Evolutionary conservation across 2,113 vertebrate genomes (phyloP).

Genomic region (Tragulus kanchil): DNA sequence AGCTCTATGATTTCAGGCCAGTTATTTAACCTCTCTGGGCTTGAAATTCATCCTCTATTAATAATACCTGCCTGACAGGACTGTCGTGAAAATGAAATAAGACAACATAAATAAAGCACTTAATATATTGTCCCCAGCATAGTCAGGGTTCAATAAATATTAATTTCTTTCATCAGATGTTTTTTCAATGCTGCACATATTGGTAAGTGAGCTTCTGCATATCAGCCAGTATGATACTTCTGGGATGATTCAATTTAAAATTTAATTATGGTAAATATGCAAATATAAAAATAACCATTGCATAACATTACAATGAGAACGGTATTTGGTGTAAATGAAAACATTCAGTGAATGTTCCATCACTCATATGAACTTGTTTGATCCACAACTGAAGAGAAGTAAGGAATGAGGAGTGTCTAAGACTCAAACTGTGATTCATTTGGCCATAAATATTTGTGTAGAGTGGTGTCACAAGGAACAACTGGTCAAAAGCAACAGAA

Average conservation of each 20-base stretch:
- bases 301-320: not conserved
- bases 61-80: not conserved
- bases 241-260: not conserved
- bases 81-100: constrained; percentile 45
- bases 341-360: not conserved
- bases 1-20: not conserved
- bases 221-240: not conserved
- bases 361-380: not conserved
- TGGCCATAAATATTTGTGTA: not conserved
- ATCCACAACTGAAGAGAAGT: not conserved
- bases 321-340: not conserved
- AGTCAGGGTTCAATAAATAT: not conserved
- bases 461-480: not conserved
- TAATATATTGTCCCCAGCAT: not conserved
- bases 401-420: not conserved
- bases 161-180: not conserved
- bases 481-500: not conserved
- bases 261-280: not conserved
- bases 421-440: not conserved
- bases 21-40: constrained; percentile 3
- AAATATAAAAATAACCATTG: not conserved
- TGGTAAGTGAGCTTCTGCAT: not conserved
- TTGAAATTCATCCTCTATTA: constrained; percentile 44
- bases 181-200: not conserved
- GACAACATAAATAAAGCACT: constrained; percentile 33